Conservation (phyloP, 2,888 invertebrate genomes). For the Blomia tropicalis region DNA sequence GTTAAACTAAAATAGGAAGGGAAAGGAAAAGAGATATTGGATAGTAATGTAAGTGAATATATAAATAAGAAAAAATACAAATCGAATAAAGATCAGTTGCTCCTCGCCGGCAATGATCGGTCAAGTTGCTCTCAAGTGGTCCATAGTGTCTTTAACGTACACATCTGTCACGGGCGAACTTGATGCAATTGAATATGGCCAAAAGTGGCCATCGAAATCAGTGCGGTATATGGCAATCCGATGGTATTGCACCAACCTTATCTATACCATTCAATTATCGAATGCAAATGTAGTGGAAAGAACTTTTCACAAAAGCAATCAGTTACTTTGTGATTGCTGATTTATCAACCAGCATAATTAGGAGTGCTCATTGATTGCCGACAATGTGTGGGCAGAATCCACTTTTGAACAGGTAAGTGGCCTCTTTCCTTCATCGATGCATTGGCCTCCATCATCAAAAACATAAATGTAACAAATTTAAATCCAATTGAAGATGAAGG, state of each 20-base stretch:
- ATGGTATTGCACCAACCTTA: not conserved
- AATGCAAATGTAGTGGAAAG: not conserved
- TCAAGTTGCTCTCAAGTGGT: too few species aligned
- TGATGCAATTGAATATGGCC: too few species aligned
- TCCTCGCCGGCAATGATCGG: too few species aligned
- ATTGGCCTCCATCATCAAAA: too few species aligned
- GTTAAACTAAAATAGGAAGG: not conserved
- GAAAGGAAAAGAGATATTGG: not conserved
- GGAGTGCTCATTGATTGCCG: slow-evolving; percentile 14
- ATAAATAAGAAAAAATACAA: too few species aligned
- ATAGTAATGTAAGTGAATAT: too few species aligned
- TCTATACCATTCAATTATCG: slow-evolving; percentile 10
- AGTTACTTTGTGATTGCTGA: not conserved
- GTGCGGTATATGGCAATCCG: too few species aligned
- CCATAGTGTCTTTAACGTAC: too few species aligned
- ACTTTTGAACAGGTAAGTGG: not conserved
- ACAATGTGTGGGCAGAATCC: slow-evolving; percentile 5
- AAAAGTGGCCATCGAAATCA: too few species aligned
- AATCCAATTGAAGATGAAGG: not conserved
- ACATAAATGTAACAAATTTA: not conserved
- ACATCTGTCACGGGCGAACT: too few species aligned
- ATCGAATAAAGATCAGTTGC: too few species aligned
- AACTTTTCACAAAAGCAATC: slow-evolving; percentile 4
- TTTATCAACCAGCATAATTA: not conserved
- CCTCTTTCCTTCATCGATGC: too few species aligned